These are phyloP conservation scores for Morbakka virulenta DNA, from an alignment of 30 jellyfish, hydroid and myxozoan species.

Conservation along the genomic window DNA sequence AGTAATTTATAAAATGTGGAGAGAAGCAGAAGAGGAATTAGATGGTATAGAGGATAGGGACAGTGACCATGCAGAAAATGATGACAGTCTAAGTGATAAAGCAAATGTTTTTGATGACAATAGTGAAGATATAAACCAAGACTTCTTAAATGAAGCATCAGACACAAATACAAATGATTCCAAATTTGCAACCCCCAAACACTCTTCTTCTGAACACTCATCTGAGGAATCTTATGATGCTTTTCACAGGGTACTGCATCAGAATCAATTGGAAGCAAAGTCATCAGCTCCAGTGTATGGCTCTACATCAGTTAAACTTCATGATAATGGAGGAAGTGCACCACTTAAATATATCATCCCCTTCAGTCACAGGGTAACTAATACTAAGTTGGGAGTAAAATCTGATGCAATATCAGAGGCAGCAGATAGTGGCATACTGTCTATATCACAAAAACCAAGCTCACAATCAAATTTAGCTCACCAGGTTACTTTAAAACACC, in stretches of 20 bases:
- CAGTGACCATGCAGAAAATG: neutral
- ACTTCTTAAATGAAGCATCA: slow-evolving; percentile 11
- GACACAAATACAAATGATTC: slow-evolving; percentile 37
- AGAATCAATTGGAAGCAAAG: slow-evolving; percentile 73
- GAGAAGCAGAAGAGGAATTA: slow-evolving; percentile 50
- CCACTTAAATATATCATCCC: neutral
- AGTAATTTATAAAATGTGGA: slow-evolving; percentile 43
- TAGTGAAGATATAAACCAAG: neutral
- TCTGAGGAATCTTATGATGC: slow-evolving; percentile 65
- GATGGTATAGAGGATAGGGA: slow-evolving; percentile 24
- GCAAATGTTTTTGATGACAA: slow-evolving; percentile 46
- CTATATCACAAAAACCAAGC: neutral
- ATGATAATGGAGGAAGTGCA: slow-evolving; percentile 14
- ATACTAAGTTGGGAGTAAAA: neutral
- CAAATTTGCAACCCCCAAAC: slow-evolving; percentile 67
- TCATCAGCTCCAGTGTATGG: slow-evolving; percentile 97
- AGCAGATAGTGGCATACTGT: neutral
- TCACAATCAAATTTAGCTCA: too few relatives aligned
- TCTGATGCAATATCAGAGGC: neutral
- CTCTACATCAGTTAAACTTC: slow-evolving; percentile 73
- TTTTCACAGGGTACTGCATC: slow-evolving; percentile 53
- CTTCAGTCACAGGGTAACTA: neutral
- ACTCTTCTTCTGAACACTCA: slow-evolving; percentile 62
- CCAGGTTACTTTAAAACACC: neutral
- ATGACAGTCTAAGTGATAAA: slow-evolving; percentile 23